Evolutionary conservation across 2,113 vertebrate species (phyloP).

Genomic region (Amazona guildingii): DNA sequence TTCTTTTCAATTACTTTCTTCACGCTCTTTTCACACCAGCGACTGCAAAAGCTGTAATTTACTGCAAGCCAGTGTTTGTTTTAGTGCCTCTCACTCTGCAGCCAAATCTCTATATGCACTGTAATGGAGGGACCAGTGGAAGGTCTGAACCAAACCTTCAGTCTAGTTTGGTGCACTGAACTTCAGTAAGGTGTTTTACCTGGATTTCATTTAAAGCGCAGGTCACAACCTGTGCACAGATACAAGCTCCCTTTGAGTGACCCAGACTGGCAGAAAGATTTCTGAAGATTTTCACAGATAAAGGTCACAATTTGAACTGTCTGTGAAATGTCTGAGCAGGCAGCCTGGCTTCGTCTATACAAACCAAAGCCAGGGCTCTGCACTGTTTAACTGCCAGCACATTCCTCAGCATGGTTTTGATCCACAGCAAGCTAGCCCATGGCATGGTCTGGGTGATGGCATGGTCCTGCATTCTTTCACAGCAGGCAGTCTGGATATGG

Average conservation of each 20-base stretch:
- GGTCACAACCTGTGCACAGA: not conserved
- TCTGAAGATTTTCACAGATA: not conserved
- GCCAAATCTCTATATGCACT: not conserved
- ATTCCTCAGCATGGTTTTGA: not conserved
- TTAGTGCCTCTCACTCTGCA: not conserved
- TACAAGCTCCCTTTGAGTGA: not conserved
- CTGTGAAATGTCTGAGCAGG: not conserved
- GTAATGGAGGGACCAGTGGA: not conserved
- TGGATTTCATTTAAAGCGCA: not conserved
- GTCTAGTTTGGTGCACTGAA: not conserved
- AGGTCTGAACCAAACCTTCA: not conserved
- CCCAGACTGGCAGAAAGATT: not conserved
- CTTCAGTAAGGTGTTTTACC: not conserved
- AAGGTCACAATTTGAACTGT: not conserved
- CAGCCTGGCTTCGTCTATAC: not conserved
- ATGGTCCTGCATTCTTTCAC: not conserved
- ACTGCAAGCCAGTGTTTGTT: not conserved
- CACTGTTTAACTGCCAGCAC: not conserved
- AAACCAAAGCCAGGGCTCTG: not conserved
- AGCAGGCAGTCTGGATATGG: not conserved
- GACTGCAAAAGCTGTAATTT: not conserved
- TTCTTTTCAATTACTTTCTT: conserved; percentile 1
- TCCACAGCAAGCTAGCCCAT: not conserved
- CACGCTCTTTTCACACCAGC: not conserved
- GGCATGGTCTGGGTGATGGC: not conserved